Percentiles rank a stretch among this genome's conserved stretches.
phyloP scores from a whole-genome alignment of 2,797 vertebrate species.

The Austrolebias charrua region DNA sequence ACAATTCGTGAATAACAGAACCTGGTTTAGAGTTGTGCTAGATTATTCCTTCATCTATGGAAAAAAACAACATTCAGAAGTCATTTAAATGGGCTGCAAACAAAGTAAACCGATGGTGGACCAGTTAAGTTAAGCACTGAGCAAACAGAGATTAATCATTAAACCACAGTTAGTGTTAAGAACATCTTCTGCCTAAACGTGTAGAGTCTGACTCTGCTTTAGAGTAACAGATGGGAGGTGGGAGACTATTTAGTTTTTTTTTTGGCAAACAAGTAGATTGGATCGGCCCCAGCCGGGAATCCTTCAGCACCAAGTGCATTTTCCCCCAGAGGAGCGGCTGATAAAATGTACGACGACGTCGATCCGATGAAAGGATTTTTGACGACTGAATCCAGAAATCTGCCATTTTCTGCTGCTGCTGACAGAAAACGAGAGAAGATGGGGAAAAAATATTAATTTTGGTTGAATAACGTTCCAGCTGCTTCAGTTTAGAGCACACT shows the following conservation, averaged over 20 bases:
- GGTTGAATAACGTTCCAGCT: neutral
- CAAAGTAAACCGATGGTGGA: conserved; percentile 10
- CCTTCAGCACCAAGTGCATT: conserved; percentile 29
- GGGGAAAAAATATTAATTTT: neutral
- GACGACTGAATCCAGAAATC: conserved; percentile 34
- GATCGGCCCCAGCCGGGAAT: conserved; percentile 16
- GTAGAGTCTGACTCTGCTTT: conserved; percentile 45
- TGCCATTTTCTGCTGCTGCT: conserved; percentile 23
- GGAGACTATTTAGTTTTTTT: conserved; percentile 36
- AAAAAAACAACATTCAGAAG: conserved; percentile 28
- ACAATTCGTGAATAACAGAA: conserved; percentile 41
- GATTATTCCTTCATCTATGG: conserved; percentile 19
- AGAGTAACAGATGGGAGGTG: conserved; percentile 57
- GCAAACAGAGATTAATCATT: conserved; percentile 55
- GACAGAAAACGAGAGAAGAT: conserved; percentile 11
- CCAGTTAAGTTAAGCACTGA: conserved; percentile 13
- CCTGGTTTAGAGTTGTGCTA: conserved; percentile 40
- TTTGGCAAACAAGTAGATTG: conserved; percentile 57
- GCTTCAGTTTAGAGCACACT: neutral
- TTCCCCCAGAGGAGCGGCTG: conserved; percentile 44
- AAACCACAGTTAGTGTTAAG: conserved; percentile 47
- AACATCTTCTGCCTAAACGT: conserved; percentile 15
- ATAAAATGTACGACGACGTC: conserved; percentile 31
- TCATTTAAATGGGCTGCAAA: conserved; percentile 24
- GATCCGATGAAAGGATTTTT: conserved; percentile 48